Percentiles rank a stretch among this genome's conserved stretches.
These are phyloP conservation scores for Arizona elegans DNA, from an alignment of 2,113 vertebrate genomes.

Conservation along the genomic window DNA sequence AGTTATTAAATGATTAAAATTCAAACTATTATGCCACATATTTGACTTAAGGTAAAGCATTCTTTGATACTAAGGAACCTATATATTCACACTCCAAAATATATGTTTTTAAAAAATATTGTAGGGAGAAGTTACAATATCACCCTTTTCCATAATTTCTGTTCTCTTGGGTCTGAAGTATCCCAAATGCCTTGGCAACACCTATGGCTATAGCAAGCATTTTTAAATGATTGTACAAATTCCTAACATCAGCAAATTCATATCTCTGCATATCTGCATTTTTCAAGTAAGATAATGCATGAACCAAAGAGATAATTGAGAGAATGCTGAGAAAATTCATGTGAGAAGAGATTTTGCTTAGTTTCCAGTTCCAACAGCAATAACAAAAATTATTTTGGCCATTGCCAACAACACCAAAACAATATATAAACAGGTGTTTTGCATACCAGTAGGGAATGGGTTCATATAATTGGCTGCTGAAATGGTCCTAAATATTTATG, in stretches of 20 bases:
- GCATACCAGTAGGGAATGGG: neutral
- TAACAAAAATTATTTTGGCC: neutral
- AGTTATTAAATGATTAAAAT: neutral
- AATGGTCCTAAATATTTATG: neutral
- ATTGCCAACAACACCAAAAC: constrained; percentile 11
- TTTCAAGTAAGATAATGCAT: neutral
- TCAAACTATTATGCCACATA: neutral
- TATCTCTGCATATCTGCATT: neutral
- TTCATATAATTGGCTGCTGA: neutral
- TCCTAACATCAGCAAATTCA: neutral
- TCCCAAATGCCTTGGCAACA: neutral
- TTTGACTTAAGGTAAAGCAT: neutral
- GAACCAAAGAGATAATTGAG: neutral
- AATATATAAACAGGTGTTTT: neutral
- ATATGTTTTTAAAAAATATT: neutral
- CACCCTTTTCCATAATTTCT: neutral
- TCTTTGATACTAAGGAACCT: neutral
- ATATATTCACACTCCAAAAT: neutral
- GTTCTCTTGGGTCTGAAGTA: neutral
- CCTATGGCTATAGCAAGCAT: neutral
- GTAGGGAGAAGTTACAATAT: neutral
- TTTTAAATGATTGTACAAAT: neutral
- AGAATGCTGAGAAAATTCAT: neutral
- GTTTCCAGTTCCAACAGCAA: neutral
- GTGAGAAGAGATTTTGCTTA: neutral